Conservation (phyloP, 35 echinoderm and acorn worm species). For the Stichopus chloronotus region DNA sequence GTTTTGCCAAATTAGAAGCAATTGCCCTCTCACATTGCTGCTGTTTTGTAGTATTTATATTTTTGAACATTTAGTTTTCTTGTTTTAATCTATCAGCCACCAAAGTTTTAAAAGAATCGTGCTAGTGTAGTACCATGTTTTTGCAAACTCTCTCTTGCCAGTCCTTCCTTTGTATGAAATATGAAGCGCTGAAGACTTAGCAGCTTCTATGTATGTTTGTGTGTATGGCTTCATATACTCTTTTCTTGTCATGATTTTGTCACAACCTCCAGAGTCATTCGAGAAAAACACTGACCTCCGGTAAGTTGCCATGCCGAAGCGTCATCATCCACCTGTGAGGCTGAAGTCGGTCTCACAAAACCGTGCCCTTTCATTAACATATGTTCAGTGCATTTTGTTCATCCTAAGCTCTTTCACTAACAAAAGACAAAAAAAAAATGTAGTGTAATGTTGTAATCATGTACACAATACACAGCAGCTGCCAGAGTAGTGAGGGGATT, state of each 20-base stretch:
- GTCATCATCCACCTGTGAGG: not conserved
- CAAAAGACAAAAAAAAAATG: not conserved
- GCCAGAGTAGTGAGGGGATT: not conserved
- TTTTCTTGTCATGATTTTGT: constrained; percentile 32
- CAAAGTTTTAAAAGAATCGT: no score
- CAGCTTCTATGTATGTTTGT: not conserved
- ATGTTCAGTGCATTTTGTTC: not conserved
- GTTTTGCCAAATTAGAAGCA: no score
- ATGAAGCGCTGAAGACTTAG: no score
- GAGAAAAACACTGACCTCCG: constrained; percentile 10
- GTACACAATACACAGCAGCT: not conserved
- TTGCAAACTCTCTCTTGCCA: no score
- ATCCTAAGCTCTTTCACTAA: not conserved
- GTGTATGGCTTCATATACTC: not conserved
- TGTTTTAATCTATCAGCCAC: no score
- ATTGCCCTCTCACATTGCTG: no score
- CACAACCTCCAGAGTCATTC: constrained; percentile 17
- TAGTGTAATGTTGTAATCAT: not conserved
- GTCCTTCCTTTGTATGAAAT: no score
- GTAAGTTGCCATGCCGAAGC: not conserved
- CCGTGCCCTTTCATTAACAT: not conserved
- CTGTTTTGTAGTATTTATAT: no score
- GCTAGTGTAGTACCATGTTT: no score
- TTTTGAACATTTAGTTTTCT: no score
- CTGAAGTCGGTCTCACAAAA: not conserved